Conservation (phyloP, 1,140 invertebrate genomes). For the Megathymus violae region DNA sequence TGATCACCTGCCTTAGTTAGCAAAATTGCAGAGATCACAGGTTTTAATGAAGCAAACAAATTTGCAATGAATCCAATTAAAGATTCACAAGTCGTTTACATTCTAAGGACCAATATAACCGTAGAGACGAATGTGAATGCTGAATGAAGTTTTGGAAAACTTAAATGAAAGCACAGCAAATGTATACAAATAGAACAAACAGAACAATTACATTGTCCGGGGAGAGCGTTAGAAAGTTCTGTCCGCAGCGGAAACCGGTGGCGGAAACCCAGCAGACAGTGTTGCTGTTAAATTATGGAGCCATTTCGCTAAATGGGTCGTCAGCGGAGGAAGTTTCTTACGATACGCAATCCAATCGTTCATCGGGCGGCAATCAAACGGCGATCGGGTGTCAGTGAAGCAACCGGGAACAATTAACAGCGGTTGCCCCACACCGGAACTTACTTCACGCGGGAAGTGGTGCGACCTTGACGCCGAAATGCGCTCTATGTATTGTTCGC, state of each 20-base stretch:
- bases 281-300: conserved; percentile 10
- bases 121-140: background rate
- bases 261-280: conserved; percentile 18
- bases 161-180: background rate
- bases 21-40: no score
- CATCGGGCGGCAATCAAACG: conserved; percentile 40
- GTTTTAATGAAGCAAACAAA: no score
- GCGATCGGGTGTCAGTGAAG: conserved; percentile 51
- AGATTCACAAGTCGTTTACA: no score
- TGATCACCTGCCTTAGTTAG: no score
- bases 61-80: no score
- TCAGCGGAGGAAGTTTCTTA: conserved; percentile 24
- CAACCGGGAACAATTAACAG: conserved; percentile 70
- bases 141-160: background rate
- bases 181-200: background rate
- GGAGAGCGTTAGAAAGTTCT: conserved; percentile 11
- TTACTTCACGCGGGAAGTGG: conserved; percentile 69
- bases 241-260: conserved; percentile 10
- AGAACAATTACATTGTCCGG: background rate
- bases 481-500: conserved; percentile 41
- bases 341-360: conserved; percentile 33
- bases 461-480: conserved; percentile 64
- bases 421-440: conserved; percentile 73
- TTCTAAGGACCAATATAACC: conserved; percentile 1
- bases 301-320: conserved; percentile 32